Percentiles rank a stretch among this genome's conserved stretches.
These are phyloP conservation scores for Mycalesis mineus DNA, from an alignment of 2,888 invertebrate genomes.

Conservation along the genomic window DNA sequence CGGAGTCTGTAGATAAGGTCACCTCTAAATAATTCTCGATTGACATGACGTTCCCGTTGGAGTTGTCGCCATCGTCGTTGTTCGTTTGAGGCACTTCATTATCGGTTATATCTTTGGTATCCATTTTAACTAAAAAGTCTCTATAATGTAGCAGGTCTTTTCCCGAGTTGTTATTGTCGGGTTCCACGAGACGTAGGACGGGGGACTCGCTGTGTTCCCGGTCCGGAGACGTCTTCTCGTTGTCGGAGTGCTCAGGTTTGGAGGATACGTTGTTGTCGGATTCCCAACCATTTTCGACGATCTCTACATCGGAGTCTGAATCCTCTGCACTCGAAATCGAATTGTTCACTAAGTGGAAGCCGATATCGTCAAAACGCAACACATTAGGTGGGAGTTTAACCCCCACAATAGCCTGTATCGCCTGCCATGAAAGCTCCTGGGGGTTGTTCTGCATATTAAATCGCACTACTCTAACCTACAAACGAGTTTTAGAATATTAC, in stretches of 20 bases:
- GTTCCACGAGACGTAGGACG: constrained; percentile 68
- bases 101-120: constrained; percentile 63
- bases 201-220: constrained; percentile 69
- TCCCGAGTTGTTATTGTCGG: constrained; percentile 67
- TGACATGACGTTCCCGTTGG: constrained; percentile 72
- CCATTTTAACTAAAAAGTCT: constrained; percentile 63
- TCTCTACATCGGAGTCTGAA: constrained; percentile 75
- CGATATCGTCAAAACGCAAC: constrained; percentile 75
- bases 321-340: constrained; percentile 69
- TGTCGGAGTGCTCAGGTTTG: constrained; percentile 69
- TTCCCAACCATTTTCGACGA: constrained; percentile 74
- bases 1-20: constrained; percentile 72
- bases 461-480: constrained; percentile 78
- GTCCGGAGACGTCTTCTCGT: constrained; percentile 67
- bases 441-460: constrained; percentile 79
- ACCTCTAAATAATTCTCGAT: constrained; percentile 76
- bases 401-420: constrained; percentile 77
- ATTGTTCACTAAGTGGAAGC: constrained; percentile 71
- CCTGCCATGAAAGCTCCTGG: constrained; percentile 80
- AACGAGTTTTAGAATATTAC: constrained; percentile 71
- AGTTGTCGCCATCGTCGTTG: constrained; percentile 68
- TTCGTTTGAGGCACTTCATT: constrained; percentile 56
- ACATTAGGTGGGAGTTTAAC: constrained; percentile 76
- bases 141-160: constrained; percentile 63
- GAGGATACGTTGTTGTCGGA: constrained; percentile 71